A percentile compares a stretch with the other conserved stretches of the same genome.
These are phyloP conservation scores for Drosophila nr. perissopoda DNA, from an alignment of 2,888 invertebrate genomes.

Conservation along the genomic window DNA sequence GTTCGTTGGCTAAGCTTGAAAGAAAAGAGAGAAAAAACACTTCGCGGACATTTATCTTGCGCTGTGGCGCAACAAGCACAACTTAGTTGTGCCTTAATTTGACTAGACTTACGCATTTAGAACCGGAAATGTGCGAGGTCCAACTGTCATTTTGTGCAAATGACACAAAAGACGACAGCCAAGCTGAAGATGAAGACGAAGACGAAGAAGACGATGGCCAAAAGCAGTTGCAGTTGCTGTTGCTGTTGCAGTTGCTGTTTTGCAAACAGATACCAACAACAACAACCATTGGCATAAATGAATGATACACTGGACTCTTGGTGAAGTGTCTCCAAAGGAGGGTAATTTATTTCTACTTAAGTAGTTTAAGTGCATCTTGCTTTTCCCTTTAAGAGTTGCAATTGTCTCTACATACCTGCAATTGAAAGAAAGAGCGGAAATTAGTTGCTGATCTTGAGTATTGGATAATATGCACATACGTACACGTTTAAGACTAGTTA, in stretches of 20 bases:
- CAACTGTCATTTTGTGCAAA: conserved; percentile 79
- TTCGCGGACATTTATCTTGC: conserved; percentile 6
- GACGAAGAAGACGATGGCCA: conserved; percentile 21
- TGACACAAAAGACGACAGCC: conserved; percentile 75
- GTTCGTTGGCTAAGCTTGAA: conserved; percentile 17
- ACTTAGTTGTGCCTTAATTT: conserved; percentile 71
- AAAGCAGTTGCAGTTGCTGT: conserved; percentile 16
- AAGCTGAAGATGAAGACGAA: conserved; percentile 14
- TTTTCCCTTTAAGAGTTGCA: conserved; percentile 1
- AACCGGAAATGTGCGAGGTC: conserved; percentile 74
- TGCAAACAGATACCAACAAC: conserved; percentile 8
- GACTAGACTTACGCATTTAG: conserved; percentile 81
- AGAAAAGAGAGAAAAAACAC: neutral
- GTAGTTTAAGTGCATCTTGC: conserved; percentile 10
- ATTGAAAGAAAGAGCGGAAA: conserved; percentile 17
- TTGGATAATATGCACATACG: neutral
- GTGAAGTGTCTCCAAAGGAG: conserved; percentile 9
- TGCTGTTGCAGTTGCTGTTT: neutral
- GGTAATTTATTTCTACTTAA: conserved; percentile 20
- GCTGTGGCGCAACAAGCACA: conserved; percentile 18
- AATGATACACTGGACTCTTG: conserved; percentile 34
- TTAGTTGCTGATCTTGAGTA: neutral
- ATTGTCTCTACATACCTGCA: conserved; percentile 46
- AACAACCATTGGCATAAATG: conserved; percentile 43
- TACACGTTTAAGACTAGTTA: neutral